These are phyloP conservation scores for Strix aluco DNA, from an alignment of 2,113 vertebrate genomes.

Conservation along the genomic window DNA sequence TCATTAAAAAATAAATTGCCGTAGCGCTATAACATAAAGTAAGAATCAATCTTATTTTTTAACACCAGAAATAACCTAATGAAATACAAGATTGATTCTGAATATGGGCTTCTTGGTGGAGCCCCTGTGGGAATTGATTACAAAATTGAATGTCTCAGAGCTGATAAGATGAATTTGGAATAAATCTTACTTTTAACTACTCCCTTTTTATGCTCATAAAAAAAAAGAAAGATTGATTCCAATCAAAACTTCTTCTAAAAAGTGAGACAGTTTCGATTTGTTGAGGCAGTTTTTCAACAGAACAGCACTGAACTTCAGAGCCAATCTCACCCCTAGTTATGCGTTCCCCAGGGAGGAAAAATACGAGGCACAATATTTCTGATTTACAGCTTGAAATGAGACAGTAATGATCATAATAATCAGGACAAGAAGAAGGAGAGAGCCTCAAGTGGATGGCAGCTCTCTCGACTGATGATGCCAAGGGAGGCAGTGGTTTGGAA, in stretches of 20 bases:
- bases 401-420: slow-evolving; percentile 70
- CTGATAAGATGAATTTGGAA: slow-evolving; percentile 76
- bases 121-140: slow-evolving; percentile 73
- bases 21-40: slow-evolving; percentile 73
- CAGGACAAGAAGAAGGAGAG: slow-evolving; percentile 65
- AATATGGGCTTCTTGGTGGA: slow-evolving; percentile 74
- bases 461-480: slow-evolving; percentile 50
- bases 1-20: slow-evolving; percentile 78
- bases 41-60: slow-evolving; percentile 78
- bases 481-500: slow-evolving; percentile 26
- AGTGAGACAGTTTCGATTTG: slow-evolving; percentile 67
- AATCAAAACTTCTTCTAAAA: slow-evolving; percentile 74
- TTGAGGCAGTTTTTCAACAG: slow-evolving; percentile 59
- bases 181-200: slow-evolving; percentile 77
- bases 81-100: slow-evolving; percentile 76
- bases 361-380: slow-evolving; percentile 68
- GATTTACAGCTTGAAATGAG: slow-evolving; percentile 68
- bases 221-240: slow-evolving; percentile 70
- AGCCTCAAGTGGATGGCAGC: slow-evolving; percentile 58
- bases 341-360: slow-evolving; percentile 36
- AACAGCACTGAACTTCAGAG: slow-evolving; percentile 62
- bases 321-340: slow-evolving; percentile 55
- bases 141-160: slow-evolving; percentile 74
- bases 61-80: slow-evolving; percentile 77
- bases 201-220: slow-evolving; percentile 71